Percentiles rank a stretch among this genome's conserved stretches.
Conservation (phyloP, 1,140 invertebrate species). For the Drosophila triauraria region DNA sequence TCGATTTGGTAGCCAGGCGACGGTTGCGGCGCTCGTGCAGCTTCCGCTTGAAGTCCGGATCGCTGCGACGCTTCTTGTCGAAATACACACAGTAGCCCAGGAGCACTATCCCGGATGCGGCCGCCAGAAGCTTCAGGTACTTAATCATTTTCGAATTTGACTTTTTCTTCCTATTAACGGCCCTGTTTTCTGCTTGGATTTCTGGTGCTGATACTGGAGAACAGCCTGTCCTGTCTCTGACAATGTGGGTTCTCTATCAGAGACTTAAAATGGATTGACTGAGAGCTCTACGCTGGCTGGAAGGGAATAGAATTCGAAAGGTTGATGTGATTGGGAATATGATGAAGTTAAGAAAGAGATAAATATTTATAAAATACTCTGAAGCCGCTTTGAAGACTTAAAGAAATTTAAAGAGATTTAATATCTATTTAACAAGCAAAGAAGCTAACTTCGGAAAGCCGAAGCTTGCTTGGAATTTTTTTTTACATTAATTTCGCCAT, state of each 20-base stretch:
- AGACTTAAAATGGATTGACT: neutral
- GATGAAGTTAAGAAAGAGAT: no score
- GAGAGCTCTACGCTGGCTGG: neutral
- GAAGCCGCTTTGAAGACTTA: no score
- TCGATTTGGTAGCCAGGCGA: neutral
- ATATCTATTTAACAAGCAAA: no score
- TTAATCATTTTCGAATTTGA: slow-evolving; percentile 60
- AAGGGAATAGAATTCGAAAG: neutral
- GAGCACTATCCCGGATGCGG: slow-evolving; percentile 90
- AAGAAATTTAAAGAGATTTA: no score
- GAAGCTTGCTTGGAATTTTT: no score
- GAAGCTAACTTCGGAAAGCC: no score
- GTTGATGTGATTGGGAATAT: neutral
- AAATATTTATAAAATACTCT: no score
- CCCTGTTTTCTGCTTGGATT: neutral
- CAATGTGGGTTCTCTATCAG: slow-evolving; percentile 1
- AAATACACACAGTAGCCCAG: slow-evolving; percentile 98
- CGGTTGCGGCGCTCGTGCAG: slow-evolving; percentile 58
- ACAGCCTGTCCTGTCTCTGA: neutral
- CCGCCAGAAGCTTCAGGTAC: slow-evolving; percentile 92
- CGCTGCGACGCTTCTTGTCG: slow-evolving; percentile 95
- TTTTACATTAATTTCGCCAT: no score
- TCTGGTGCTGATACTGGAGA: slow-evolving; percentile 2
- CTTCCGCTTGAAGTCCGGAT: slow-evolving; percentile 97
- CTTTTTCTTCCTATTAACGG: neutral